A percentile compares a stretch with the other conserved stretches of the same genome.
Conservation (phyloP, 2,113 vertebrate genomes). For the Gobio gobio region DNA sequence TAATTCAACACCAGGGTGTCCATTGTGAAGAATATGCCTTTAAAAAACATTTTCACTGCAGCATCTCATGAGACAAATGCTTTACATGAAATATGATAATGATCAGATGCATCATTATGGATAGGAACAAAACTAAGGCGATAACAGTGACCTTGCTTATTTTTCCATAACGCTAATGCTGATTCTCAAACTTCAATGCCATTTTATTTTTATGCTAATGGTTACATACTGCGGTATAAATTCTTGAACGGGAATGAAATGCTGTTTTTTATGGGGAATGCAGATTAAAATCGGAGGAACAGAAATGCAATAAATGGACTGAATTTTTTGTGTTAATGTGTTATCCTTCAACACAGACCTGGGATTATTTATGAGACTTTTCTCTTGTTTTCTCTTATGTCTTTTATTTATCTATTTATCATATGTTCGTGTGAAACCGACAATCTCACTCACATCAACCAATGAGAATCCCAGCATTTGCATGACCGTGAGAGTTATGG, state of each 20-base stretch:
- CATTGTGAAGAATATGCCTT: constrained; percentile 5
- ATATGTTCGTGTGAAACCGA: background rate
- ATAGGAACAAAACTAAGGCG: background rate
- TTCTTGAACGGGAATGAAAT: background rate
- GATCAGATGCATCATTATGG: constrained; percentile 33
- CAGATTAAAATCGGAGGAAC: background rate
- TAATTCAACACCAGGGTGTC: background rate
- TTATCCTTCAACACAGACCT: background rate
- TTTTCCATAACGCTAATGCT: constrained; percentile 7
- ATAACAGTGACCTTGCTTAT: constrained; percentile 35
- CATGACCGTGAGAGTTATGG: background rate
- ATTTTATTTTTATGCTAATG: constrained; percentile 33
- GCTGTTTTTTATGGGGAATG: background rate
- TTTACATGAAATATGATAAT: constrained; percentile 35
- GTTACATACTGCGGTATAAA: background rate
- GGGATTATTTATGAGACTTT: background rate
- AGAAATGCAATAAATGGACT: constrained; percentile 19
- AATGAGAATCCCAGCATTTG: constrained; percentile 14
- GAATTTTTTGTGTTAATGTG: background rate
- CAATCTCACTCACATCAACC: background rate
- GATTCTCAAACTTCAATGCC: constrained; percentile 13
- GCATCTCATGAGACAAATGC: constrained; percentile 7
- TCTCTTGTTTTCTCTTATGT: background rate
- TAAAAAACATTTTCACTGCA: constrained; percentile 1
- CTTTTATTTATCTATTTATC: background rate